Base-by-base conservation (phyloP, 2,888 invertebrate species). In the Drosophila macrospina region DNA sequence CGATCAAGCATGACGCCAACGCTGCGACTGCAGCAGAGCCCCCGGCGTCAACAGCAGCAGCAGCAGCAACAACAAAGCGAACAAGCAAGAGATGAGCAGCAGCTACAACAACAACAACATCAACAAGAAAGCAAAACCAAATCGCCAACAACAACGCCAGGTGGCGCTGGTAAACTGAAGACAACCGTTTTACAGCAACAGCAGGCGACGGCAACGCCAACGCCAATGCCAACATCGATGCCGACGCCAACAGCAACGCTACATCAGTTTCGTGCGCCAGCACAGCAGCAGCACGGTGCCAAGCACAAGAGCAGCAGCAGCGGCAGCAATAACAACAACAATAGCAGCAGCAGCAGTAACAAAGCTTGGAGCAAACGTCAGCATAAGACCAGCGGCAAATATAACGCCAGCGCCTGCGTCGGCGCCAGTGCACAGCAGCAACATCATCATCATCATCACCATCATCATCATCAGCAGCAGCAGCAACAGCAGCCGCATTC, bases 341-440 rank as follows among this genome's bases (percentile, higher is more conserved):
- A 52, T 30, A 61, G 20, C 48, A 37, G 8, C 7, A 28, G 28
- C 44, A 37, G 30, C 36, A 55, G 15, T 45, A 69, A 42, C 65
- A 91, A 91, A 80, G 85, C 89, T 55, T 91, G 91, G 91, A 91
- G 91, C 69, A 92, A 92, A 65, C 86, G 91, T 20, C 91, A 91
- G 67, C 89, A 90, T 59, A 91, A 91, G 75, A 79, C 89, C 34
- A 85, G 86, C 62, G 90, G 90, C 61, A 89, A 89, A 57, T 68
- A 88, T 41, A 86, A 86, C 6, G 67, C 80, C 20, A 78, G 81
- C 51, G 64, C 84, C 56, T 80, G 86, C 42, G 77, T 78, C 34
- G 75, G 73, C 52, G 71, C 74, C 55, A 73, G 60, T 44, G 51
- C 63, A 5, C 78, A 69, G 15, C 76, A 74, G n/a, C 52, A 74